Conservation (phyloP, 2,797 vertebrate species). For the Vipera latastei region DNA sequence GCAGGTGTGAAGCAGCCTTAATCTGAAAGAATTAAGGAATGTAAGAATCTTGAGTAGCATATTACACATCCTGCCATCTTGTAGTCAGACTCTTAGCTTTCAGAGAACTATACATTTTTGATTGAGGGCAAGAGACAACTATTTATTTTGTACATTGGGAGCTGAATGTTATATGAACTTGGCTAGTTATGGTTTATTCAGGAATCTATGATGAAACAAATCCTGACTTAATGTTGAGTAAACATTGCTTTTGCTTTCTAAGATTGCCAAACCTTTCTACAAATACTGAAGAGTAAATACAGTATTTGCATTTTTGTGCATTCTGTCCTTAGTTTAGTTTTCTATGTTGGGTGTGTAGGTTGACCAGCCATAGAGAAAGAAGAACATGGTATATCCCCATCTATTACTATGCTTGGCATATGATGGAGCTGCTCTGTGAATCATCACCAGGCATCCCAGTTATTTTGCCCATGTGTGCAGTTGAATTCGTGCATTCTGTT, state of each 20-base stretch:
- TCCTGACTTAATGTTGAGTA: neutral
- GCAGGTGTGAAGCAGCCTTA: neutral
- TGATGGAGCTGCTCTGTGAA: neutral
- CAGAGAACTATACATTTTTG: too few relatives aligned
- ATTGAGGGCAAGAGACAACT: neutral
- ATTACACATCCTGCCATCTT: neutral
- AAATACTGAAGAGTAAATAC: neutral
- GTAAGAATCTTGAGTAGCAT: neutral
- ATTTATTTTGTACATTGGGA: neutral
- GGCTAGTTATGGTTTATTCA: neutral
- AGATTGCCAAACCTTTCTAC: neutral
- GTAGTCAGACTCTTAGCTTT: too few relatives aligned
- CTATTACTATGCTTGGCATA: neutral
- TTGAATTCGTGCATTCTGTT: neutral
- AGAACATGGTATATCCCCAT: neutral
- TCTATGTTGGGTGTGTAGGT: too few relatives aligned
- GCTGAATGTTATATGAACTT: neutral
- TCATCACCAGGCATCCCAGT: neutral
- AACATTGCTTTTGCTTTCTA: neutral
- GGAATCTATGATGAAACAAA: neutral
- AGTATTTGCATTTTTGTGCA: neutral
- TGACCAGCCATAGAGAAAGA: neutral
- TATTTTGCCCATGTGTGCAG: neutral
- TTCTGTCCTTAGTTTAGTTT: too few relatives aligned
- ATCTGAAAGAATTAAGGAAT: neutral